Evolutionary conservation across 2,797 vertebrate species (phyloP), one percentile per base, ranked within the genome.

Genomic region (Sandelia bainsii): DNA sequence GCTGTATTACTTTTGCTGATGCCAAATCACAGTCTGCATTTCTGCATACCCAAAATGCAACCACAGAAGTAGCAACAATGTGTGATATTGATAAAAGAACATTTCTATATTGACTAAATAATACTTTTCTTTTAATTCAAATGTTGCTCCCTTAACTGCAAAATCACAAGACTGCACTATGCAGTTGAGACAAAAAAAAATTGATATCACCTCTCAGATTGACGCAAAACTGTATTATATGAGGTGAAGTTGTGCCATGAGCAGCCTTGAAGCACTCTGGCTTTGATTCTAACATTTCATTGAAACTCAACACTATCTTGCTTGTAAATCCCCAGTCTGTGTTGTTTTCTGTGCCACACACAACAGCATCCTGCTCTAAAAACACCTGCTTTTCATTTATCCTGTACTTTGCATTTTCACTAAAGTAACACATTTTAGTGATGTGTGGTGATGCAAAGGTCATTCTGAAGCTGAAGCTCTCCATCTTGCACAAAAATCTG

Each of bases 401-500:
- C 9, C 32, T 56, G 10, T 25, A 59, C n/a, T 64, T 59, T 37
- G 59, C 8, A 4, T 32, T 5, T 10, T 40, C 1, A 19, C 29
- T 29, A 29, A 52, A 1, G 27, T 29, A 17, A 17, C 9, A 16
- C 4, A 39, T 54, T 57, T 49, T 10, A 19, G 19, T 8, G 37
- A 46, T 58, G 23, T 45, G 68, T 39, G 23, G n/a, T 20, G 23
- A 61, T 62, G 62, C 57, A 53, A 42, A 45, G 17, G 57, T 27
- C 27, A 53, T 71, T n/a, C 20, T 51, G 45, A 60, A 63, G 57
- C 20, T 51, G 45, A 60, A 63, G 57, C 61, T 46, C 64, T 57
- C 44, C 51, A 72, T 83, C 62, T 71, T 45, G 40, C 20, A 68
- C 75, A 78, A 71, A 23, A 77, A 63, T 52, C 27, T 69, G 46